Conservation (phyloP, 2,888 invertebrate genomes). For the Lucinisca nassula region DNA sequence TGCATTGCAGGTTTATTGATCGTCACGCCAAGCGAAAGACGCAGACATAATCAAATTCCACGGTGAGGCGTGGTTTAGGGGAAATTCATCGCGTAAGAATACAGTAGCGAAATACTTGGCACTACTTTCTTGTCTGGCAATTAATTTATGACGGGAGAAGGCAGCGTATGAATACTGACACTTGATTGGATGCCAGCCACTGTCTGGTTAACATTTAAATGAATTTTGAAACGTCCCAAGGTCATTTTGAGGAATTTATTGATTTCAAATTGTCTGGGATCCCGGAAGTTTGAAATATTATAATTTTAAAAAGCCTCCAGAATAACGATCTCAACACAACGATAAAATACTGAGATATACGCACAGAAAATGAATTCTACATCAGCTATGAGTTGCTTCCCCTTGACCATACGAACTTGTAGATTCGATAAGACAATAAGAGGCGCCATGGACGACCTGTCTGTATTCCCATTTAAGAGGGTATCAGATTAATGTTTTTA, state of each 20-base stretch:
- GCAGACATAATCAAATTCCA: slow-evolving; percentile 8
- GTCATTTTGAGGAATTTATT: slow-evolving; percentile 6
- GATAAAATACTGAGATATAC: too few relatives aligned
- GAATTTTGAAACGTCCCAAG: slow-evolving; percentile 5
- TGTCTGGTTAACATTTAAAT: slow-evolving; percentile 8
- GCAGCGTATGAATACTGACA: neutral
- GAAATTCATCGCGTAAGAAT: neutral
- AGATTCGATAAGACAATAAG: too few relatives aligned
- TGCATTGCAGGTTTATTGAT: neutral
- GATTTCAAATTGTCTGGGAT: slow-evolving; percentile 1
- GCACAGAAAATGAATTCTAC: too few relatives aligned
- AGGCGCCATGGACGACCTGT: too few relatives aligned
- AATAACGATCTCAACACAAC: too few relatives aligned
- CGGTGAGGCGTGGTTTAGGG: neutral
- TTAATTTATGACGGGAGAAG: slow-evolving; percentile 6
- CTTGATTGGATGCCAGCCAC: slow-evolving; percentile 3
- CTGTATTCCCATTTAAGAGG: too few relatives aligned
- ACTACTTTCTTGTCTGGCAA: slow-evolving; percentile 3
- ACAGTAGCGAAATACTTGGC: neutral
- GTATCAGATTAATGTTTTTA: too few relatives aligned
- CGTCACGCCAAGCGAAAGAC: neutral
- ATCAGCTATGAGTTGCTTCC: neutral
- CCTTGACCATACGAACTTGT: neutral
- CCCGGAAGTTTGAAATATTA: neutral
- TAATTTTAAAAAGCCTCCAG: too few relatives aligned